phyloP scores from a whole-genome alignment of 2,797 vertebrate species.

The Synaphobranchus kaupii region DNA sequence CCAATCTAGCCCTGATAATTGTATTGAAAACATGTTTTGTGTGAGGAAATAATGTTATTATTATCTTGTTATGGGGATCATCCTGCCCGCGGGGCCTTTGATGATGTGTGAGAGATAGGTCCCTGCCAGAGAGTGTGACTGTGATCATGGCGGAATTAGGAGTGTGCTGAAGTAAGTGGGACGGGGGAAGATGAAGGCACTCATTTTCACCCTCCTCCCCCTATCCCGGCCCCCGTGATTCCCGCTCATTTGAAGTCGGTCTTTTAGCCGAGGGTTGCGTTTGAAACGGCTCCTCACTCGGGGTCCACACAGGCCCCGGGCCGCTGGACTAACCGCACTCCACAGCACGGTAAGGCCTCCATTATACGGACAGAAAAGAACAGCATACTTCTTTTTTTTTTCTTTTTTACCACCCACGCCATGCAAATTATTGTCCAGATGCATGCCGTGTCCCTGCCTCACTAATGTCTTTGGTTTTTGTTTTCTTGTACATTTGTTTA shows the following conservation, averaged over 20 bases:
- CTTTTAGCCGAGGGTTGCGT: constrained; percentile 3
- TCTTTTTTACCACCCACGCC: neutral
- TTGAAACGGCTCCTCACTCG: neutral
- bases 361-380: neutral
- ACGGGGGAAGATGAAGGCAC: constrained; percentile 48
- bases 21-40: constrained; percentile 60
- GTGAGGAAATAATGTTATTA: constrained; percentile 60
- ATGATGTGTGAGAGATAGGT: constrained; percentile 58
- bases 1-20: constrained; percentile 56
- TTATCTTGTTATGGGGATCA: constrained; percentile 56
- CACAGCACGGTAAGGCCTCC: neutral
- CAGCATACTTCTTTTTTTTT: neutral
- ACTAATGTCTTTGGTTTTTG: neutral
- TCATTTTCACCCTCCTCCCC: constrained; percentile 43
- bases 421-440: neutral
- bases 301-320: neutral
- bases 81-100: constrained; percentile 58
- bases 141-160: constrained; percentile 43
- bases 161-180: constrained; percentile 51
- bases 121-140: constrained; percentile 42
- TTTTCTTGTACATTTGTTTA: neutral
- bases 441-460: neutral
- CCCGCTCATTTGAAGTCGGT: constrained; percentile 21
- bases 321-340: neutral
- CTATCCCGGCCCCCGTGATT: neutral